Conservation (phyloP, 2,113 vertebrate genomes). For the Romanogobio albipinnatus region DNA sequence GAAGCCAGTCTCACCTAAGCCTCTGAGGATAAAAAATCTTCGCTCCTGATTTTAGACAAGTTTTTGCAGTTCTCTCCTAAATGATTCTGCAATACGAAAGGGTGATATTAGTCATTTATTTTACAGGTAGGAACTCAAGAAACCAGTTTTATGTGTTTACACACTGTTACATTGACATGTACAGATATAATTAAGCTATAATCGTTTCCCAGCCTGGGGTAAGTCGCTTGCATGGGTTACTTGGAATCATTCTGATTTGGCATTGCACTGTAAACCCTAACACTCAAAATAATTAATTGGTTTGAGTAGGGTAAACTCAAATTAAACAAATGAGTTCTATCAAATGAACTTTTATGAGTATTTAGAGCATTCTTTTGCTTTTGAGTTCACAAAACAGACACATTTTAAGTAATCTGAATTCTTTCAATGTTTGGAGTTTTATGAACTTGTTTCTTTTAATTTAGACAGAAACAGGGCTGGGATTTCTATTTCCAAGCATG, state of each 20-base stretch:
- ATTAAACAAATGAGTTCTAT: no score
- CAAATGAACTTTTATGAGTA: no score
- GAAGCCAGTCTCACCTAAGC: constrained; percentile 69
- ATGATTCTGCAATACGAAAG: neutral
- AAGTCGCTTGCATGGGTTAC: neutral
- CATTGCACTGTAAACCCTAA: neutral
- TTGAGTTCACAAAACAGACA: no score
- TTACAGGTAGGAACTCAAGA: neutral
- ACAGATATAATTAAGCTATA: neutral
- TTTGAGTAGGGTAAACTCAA: no score
- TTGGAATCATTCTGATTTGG: neutral
- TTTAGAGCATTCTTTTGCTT: no score
- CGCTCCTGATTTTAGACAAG: constrained; percentile 40
- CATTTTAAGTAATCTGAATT: no score
- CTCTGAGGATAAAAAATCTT: neutral
- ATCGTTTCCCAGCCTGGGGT: neutral
- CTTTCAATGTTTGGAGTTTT: no score
- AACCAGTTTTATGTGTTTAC: neutral
- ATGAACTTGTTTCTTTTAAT: no score
- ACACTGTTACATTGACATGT: neutral
- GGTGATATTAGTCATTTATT: neutral
- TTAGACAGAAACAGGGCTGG: no score
- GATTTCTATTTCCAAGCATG: no score
- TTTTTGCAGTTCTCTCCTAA: constrained; percentile 15
- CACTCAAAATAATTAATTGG: no score